A percentile compares a stretch with the other conserved stretches of the same genome.
phyloP scores from a whole-genome alignment of 2,888 invertebrate species.

The Epinotia ramella region DNA sequence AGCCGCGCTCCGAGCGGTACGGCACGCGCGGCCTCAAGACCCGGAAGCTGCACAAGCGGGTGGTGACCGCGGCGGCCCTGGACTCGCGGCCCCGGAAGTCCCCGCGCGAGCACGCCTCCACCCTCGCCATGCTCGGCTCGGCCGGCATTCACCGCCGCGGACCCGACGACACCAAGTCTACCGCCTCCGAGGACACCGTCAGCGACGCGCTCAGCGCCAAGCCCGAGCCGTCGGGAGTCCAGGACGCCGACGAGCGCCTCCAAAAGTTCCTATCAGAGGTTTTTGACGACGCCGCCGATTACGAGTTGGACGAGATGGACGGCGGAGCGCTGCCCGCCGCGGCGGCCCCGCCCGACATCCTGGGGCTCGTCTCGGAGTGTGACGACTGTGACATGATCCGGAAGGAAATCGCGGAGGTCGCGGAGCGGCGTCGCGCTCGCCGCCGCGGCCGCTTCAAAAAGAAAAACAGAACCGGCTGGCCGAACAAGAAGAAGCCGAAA shows the following conservation, averaged over 20 bases:
- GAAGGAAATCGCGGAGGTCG: conserved; percentile 67
- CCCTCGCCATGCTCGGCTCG: conserved; percentile 91
- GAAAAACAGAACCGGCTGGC: conserved; percentile 94
- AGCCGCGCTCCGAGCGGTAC: conserved; percentile 52
- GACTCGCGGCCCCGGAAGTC: conserved; percentile 91
- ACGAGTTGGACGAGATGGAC: conserved; percentile 63
- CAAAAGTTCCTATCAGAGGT: conserved; percentile 77
- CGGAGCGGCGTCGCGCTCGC: conserved; percentile 61
- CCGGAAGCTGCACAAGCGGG: conserved; percentile 64
- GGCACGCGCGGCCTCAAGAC: conserved; percentile 78
- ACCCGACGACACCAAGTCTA: conserved; percentile 78
- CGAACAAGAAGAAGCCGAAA: conserved; percentile 82
- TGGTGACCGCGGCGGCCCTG: conserved; percentile 65
- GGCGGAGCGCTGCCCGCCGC: conserved; percentile 65
- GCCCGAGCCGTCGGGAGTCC: conserved; percentile 66
- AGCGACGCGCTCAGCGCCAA: conserved; percentile 70
- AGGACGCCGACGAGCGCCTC: conserved; percentile 73
- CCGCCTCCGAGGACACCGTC: conserved; percentile 77
- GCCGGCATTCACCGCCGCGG: conserved; percentile 85
- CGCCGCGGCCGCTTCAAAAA: conserved; percentile 86
- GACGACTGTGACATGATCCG: conserved; percentile 76
- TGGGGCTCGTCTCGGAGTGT: conserved; percentile 76
- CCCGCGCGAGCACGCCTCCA: conserved; percentile 95
- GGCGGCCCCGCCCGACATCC: conserved; percentile 74
- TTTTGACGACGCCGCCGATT: conserved; percentile 79